Conservation (phyloP, 35 echinoderm and acorn worm species). For the Lytechinus variegatus region DNA sequence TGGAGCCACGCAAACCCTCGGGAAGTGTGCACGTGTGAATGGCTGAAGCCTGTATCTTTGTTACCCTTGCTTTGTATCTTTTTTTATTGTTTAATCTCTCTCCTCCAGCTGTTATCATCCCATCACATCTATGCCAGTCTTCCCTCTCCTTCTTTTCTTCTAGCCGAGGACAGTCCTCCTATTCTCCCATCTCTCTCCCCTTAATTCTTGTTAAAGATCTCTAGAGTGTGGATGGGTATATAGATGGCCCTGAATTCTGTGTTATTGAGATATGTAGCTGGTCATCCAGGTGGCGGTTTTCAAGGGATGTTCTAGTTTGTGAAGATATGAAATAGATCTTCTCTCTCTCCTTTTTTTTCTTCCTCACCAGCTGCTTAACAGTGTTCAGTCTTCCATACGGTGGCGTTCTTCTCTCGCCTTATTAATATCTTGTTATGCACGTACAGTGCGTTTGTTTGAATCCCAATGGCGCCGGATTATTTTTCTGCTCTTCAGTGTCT, state of each 20-base stretch:
- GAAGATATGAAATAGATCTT: not conserved
- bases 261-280: not conserved
- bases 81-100: conserved; percentile 53
- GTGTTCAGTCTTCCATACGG: not conserved
- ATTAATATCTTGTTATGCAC: not conserved
- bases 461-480: not conserved
- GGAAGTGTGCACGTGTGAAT: conserved; percentile 52
- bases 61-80: conserved; percentile 45
- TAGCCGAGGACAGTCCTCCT: too few relatives aligned
- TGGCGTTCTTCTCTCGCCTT: not conserved
- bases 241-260: not conserved
- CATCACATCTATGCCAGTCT: conserved; percentile 24
- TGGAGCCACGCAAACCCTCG: conserved; percentile 22
- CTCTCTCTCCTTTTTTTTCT: not conserved
- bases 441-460: not conserved
- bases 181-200: not conserved
- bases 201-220: not conserved
- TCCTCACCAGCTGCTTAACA: not conserved
- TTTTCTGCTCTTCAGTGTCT: not conserved
- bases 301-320: not conserved
- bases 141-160: conserved; percentile 22
- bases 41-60: conserved; percentile 30
- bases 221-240: not conserved
- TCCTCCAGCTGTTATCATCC: conserved; percentile 29
- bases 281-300: not conserved